Evolutionary conservation across 1,140 invertebrate species (phyloP), one percentile per base, ranked within the genome.

Genomic region (Apis florea): DNA sequence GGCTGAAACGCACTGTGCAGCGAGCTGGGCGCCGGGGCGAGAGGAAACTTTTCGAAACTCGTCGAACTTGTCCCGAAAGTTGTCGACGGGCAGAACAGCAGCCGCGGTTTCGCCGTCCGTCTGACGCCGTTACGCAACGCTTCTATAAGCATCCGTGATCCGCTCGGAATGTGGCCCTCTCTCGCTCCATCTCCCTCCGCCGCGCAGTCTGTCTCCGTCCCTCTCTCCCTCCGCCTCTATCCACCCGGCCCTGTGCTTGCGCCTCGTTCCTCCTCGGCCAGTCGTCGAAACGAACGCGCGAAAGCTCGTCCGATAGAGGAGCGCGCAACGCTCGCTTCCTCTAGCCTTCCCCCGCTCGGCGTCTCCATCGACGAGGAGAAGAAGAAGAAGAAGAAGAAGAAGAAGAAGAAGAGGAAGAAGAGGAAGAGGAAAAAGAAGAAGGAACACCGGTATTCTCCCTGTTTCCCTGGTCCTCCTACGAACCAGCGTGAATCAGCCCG

Each of bases 91-190:
- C 61, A 53, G 8, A 59, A 61, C 76, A 77, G 64, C 85, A 83
- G 69, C 76, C 84, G 85, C 84, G 81, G 77, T 86, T 86, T 87
- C 84, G 82, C 85, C 81, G 87, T 86, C 83, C 88, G 85, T 88
- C 89, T 90, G 85, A 91, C 88, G 88, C 75, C 84, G 90, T 93
- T 93, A 93, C 93, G 92, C 90, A 93, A 93, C 89, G 91, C 89
- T 93, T 93, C 92, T 93, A 93, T 93, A 93, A 93, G 91, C 93
- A 93, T 93, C 92, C 92, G 90, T 92, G 92, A 93, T 93, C 92
- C 90, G 92, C 91, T 92, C 89, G 91, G 92, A 93, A 93, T 93
- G 92, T 91, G 84, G 83, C 85, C 82, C 90, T 83, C 77, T 85
- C 71, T 83, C 80, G 58, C 81, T 85, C 74, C 71, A 64, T 67